Base-by-base conservation (phyloP, 2,113 vertebrate genomes). In the Leucopsar rothschildi region DNA sequence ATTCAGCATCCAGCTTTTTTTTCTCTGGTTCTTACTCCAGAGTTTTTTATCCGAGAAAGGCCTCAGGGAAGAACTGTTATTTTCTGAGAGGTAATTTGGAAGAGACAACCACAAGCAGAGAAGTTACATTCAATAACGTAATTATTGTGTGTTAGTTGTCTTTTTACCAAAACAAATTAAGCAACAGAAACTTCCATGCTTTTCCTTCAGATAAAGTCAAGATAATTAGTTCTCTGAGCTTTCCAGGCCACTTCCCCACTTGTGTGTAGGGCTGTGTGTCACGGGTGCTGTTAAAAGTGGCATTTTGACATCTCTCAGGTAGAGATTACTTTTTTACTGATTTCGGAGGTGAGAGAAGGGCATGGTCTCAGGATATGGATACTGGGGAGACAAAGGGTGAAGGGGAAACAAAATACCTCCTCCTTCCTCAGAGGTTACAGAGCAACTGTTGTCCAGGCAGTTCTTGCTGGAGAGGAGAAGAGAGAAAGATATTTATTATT, bases 211-310 rank as follows among this genome's bases (percentile, higher is more conserved):
- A 52, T 57, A 68, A 49, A 80, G 49, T 52, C 17, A 44, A 79
- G 52, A 35, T 39, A 82, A 84, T 77, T 65, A 31, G 37, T 40
- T 90, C 14, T 69, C 40, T 37, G 80, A 68, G 29, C 3, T 86
- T 69, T 88, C 44, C 79, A 64, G 57, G 35, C 31, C 39, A 11
- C 16, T 75, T 91, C 15, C 17, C 21, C 29, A 17, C 10, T 55
- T 3, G 0, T 24, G 6, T 14, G 5, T 28, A 59, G 10, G 27
- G 31, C 24, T 76, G 22, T 4, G 1, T 2, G 0, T 17, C 44
- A 22, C 7, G 1, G 12, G 21, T 70, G 19, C 19, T 69, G 15
- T 28, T 8, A 47, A 81, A 75, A 59, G 28, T 19, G 12, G 33
- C 31, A 35, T 44, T 77, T 78, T n/a, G 11, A 57, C 14, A 52